Evolutionary conservation across 2,888 invertebrate genomes (phyloP), one percentile per base, ranked within the genome.

Genomic region (Lissonota sp.): DNA sequence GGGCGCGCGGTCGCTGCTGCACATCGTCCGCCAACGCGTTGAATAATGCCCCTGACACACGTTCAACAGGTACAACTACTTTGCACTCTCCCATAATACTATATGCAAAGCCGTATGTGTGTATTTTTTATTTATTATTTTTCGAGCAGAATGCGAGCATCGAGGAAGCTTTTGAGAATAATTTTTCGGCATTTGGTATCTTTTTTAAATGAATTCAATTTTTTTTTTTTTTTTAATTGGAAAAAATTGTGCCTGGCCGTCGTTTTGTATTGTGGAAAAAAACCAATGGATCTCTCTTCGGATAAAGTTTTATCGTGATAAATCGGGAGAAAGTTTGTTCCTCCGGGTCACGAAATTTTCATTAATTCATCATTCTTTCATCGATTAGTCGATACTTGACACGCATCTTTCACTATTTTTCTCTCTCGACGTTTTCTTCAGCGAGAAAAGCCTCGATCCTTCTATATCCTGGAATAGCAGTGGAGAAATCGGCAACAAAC

Each of bases 51-150:
- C 67, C 62, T 73, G 72, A 80, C 64, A 67, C 58, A 14, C 77
- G 69, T 55, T 80, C 80, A 83, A 83, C 80, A 83, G 80, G 82
- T 83, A 77, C 64, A 40, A 26, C 39, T 5, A 70, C 67, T 79
- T 40, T 64, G 26, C 26, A 26, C 26, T 26, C 26, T 26, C 26
- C 3, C 26, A 26, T 26, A 26, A 26, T 26, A 26, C 26, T 26
- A 26, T 26, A 26, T 26, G 26, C 26, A 3, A 26, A 26, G 26
- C 26, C 26, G 26, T 26, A 26, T 26, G 26, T 26, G 26, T 26
- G 26, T 26, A 3, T 26, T 2, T 26, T 26, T 26, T 26, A 2
- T 26, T 26, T 26, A n/a, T n/a, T n/a, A n/a, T n/a, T 26, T 26
- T 26, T 26, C 26, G 3, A n/a, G n/a, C n/a, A n/a, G n/a, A 26